These are phyloP conservation scores for Aporophyla lueneburgensis DNA, from an alignment of 2,888 invertebrate species.

Conservation along the genomic window DNA sequence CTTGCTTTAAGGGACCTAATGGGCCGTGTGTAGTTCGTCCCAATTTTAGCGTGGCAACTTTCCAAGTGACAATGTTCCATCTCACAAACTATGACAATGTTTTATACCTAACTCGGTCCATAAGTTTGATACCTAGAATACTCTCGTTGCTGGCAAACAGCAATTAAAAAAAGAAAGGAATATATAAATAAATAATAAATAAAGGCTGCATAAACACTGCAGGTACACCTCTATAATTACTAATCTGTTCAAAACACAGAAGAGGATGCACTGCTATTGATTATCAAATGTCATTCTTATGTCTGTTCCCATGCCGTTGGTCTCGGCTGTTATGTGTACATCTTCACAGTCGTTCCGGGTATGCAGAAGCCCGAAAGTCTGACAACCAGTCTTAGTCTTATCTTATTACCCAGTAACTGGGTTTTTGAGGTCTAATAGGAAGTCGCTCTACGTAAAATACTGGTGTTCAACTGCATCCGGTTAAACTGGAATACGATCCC, in stretches of 20 bases:
- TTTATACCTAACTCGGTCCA: not conserved
- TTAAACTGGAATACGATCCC: no score
- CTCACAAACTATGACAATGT: not conserved
- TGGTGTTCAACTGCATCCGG: no score
- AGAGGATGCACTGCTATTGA: not conserved
- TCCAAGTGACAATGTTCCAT: not conserved
- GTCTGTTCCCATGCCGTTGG: no score
- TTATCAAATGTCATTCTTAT: not conserved
- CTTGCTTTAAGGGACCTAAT: not conserved
- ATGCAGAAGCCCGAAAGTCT: no score
- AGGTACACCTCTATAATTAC: not conserved
- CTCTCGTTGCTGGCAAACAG: not conserved
- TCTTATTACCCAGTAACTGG: no score
- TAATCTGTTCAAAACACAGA: not conserved
- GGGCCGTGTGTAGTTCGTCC: not conserved
- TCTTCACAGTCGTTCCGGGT: no score
- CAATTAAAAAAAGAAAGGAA: not conserved
- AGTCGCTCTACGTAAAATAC: no score
- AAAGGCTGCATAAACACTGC: not conserved
- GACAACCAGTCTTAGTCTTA: no score
- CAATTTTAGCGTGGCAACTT: not conserved
- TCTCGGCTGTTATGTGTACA: no score
- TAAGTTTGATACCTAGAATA: no score
- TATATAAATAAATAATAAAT: no score
- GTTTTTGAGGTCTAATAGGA: no score